A percentile compares a stretch with the other conserved stretches of the same genome.
These are phyloP conservation scores for Siniperca scherzeri DNA, from an alignment of 2,797 vertebrate genomes.

Conservation along the genomic window DNA sequence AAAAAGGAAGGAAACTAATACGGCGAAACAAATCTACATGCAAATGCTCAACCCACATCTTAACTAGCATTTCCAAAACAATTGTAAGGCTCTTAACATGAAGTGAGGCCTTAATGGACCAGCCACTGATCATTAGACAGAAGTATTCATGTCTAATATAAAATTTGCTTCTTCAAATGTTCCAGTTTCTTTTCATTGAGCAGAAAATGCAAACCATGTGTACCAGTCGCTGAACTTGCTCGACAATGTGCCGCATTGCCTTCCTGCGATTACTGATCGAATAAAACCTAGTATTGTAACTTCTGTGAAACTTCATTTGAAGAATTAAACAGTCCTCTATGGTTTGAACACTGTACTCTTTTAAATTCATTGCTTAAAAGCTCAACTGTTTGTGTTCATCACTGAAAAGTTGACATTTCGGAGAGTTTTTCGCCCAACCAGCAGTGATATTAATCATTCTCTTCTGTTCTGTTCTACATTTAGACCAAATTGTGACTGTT, in stretches of 20 bases:
- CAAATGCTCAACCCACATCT: neutral
- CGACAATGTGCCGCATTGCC: constrained; percentile 6
- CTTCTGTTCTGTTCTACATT: neutral
- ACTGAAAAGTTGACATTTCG: neutral
- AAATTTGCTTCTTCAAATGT: constrained; percentile 54
- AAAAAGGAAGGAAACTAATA: neutral
- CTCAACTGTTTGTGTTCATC: neutral
- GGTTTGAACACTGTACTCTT: neutral
- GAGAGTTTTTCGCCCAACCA: neutral
- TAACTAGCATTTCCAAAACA: constrained; percentile 5
- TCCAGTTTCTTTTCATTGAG: constrained; percentile 52
- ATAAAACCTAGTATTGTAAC: neutral
- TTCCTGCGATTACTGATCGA: neutral
- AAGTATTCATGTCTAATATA: constrained; percentile 34
- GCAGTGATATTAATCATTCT: neutral
- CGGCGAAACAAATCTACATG: neutral
- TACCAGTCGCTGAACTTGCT: neutral
- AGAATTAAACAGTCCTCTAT: neutral
- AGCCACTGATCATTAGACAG: constrained; percentile 21
- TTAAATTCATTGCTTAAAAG: neutral
- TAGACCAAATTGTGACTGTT: constrained; percentile 5
- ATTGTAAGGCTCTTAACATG: constrained; percentile 14
- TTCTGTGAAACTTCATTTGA: neutral
- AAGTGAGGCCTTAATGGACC: constrained; percentile 4
- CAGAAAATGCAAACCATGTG: constrained; percentile 73